Percentiles rank a stretch among this genome's conserved stretches.
Conservation (phyloP, 2,888 invertebrate species). For the Pachycephus smyrnensis region DNA sequence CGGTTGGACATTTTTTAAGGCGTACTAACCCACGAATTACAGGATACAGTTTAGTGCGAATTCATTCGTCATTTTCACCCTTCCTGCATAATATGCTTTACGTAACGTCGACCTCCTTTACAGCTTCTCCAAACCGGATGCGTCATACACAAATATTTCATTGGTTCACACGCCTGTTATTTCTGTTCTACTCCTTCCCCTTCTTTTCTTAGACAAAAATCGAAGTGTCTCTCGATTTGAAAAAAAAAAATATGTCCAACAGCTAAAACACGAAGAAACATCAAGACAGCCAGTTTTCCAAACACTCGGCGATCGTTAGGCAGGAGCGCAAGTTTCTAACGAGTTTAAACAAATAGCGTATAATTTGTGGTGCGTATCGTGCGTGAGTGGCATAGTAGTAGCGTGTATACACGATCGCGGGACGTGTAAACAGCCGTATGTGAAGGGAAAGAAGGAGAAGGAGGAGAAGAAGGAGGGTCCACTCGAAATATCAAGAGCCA, state of each 20-base stretch:
- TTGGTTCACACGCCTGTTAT: not conserved
- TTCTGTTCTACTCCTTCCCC: not conserved
- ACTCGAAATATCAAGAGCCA: constrained; percentile 56
- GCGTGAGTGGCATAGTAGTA: constrained; percentile 28
- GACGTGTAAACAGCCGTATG: constrained; percentile 51
- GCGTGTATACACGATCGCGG: constrained; percentile 45
- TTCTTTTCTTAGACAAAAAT: not conserved
- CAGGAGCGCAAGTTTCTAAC: constrained; percentile 21
- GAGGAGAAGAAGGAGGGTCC: constrained; percentile 36
- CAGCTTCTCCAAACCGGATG: not conserved
- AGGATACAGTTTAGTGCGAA: constrained; percentile 54
- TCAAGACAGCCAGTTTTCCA: not conserved
- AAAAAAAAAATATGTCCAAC: not conserved
- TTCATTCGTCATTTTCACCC: constrained; percentile 24
- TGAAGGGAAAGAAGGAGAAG: not conserved
- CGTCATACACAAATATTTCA: not conserved
- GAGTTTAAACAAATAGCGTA: constrained; percentile 46
- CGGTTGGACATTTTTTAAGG: constrained; percentile 41
- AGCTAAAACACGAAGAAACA: not conserved
- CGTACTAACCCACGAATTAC: constrained; percentile 41
- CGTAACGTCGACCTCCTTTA: not conserved
- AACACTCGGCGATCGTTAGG: constrained; percentile 5
- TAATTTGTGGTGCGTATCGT: constrained; percentile 33
- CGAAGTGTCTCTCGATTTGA: not conserved
- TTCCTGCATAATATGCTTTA: not conserved